Evolutionary conservation across 1,140 invertebrate species (phyloP).

Genomic region (Gryllus bimaculatus): DNA sequence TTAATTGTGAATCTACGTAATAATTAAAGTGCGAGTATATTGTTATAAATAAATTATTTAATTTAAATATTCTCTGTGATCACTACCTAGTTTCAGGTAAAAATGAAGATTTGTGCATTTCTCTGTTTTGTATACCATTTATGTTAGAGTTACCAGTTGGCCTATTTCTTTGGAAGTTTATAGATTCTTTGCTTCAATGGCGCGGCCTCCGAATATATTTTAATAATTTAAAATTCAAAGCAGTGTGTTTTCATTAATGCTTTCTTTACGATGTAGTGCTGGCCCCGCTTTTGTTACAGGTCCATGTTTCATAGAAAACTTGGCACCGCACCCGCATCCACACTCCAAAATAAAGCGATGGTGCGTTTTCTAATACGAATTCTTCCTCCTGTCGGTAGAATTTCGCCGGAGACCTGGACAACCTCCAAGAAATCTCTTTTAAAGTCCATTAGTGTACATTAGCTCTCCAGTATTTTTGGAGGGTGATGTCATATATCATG

Average conservation of each 20-base stretch:
- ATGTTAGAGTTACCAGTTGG: too few species aligned
- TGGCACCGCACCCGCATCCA: neutral
- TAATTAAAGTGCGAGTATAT: too few species aligned
- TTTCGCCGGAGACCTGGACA: neutral
- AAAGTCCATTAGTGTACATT: slow-evolving; percentile 5
- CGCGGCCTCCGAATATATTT: neutral
- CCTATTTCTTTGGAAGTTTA: too few species aligned
- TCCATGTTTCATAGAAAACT: slow-evolving; percentile 1
- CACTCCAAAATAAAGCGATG: neutral
- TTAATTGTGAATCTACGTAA: too few species aligned
- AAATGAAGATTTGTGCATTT: too few species aligned
- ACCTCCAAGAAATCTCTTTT: neutral
- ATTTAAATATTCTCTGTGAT: too few species aligned
- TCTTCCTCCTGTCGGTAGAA: neutral
- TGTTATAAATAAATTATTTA: too few species aligned
- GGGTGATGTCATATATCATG: slow-evolving; percentile 1
- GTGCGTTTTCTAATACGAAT: neutral
- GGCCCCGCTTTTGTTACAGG: neutral
- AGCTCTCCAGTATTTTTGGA: neutral
- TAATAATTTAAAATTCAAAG: neutral
- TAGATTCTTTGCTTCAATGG: too few species aligned
- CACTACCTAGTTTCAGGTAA: too few species aligned
- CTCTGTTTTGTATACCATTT: too few species aligned
- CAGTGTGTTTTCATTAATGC: neutral
- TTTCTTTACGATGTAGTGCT: too few species aligned